phyloP scores from a whole-genome alignment of 2,888 invertebrate species.

The Ormyrus labotus region DNA sequence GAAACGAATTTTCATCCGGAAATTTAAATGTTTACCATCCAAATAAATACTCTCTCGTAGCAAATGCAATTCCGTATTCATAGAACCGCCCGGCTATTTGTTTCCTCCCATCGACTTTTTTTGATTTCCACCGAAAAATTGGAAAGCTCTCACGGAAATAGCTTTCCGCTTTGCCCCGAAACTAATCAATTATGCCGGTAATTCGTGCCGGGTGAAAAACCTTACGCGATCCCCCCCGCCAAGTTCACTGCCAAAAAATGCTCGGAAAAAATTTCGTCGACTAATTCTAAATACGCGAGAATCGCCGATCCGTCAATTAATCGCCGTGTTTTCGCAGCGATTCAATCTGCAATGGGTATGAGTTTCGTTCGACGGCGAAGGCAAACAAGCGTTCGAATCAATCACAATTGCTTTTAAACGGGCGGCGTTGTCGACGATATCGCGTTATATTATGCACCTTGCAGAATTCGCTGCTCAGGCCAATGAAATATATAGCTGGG shows the following conservation, averaged over 20 bases:
- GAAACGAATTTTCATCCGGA: no score
- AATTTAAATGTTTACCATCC: no score
- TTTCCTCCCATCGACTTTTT: not conserved
- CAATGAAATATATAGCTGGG: no score
- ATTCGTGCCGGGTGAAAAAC: not conserved
- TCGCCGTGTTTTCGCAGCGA: not conserved
- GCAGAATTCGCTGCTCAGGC: no score
- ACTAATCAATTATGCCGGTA: not conserved
- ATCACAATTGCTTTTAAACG: slow-evolving; percentile 26
- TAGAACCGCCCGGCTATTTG: no score
- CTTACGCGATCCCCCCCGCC: not conserved
- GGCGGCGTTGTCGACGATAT: not conserved
- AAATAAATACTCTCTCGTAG: no score
- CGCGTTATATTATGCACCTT: no score
- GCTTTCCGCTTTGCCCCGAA: not conserved
- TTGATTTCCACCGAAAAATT: not conserved
- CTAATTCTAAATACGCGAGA: not conserved
- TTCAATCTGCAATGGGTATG: not conserved
- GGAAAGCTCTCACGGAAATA: not conserved
- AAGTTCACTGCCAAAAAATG: not conserved
- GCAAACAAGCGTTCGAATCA: not conserved
- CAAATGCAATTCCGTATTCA: no score
- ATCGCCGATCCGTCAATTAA: not conserved
- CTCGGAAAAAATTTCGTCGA: not conserved
- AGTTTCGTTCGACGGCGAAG: not conserved